Evolutionary conservation across 92 coral and sea anemone species (phyloP), one percentile per base, ranked within the genome.

Genomic region (Blastomussa wellsi): DNA sequence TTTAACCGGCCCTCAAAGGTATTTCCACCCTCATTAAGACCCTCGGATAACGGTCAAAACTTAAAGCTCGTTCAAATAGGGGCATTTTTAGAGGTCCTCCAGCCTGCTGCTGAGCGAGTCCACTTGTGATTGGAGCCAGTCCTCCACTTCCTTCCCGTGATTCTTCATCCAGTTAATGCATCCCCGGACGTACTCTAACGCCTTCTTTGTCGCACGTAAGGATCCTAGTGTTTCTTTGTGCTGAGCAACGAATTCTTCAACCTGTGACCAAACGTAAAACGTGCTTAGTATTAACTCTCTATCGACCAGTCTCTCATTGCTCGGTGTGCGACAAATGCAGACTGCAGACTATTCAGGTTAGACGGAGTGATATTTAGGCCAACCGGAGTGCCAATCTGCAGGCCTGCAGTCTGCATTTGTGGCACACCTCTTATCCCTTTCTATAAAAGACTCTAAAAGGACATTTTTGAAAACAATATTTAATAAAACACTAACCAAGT

Each of bases 151-250:
- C 17, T 83, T 76, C 74, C 87, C 88, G 73, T 97, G 93, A 24
- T 93, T 86, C 49, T 87, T 89, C 98, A 97, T 93, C 99, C 99
- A 97, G 20, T 89, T 88, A 39, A 97, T 97, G 75, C 93, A 93
- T 19, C 98, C 92, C n/a, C 86, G 84, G 66, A 97, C 91, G 82
- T 82, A 87, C 67, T 97, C 99, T 9, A 90, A 59, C 37, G 95
- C 94, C 80, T 97, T 97, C 88, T 95, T 95, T 59, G 94, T 91
- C 2, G 99, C 96, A 26, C 98, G 86, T 55, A 93, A 84, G 1
- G 87, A 76, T 6, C 92, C 92, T 35, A 97, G 72, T 5, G 81
- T 72, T 10, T 95, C 90, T 52, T 93, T 86, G 82, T 97, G 94
- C 67, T 97, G 82, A 1, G 86, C 83, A 24, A 97, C 88, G 77